Evolutionary conservation across 2,797 vertebrate genomes (phyloP), one percentile per base, ranked within the genome.

Genomic region (Myotis planiceps): DNA sequence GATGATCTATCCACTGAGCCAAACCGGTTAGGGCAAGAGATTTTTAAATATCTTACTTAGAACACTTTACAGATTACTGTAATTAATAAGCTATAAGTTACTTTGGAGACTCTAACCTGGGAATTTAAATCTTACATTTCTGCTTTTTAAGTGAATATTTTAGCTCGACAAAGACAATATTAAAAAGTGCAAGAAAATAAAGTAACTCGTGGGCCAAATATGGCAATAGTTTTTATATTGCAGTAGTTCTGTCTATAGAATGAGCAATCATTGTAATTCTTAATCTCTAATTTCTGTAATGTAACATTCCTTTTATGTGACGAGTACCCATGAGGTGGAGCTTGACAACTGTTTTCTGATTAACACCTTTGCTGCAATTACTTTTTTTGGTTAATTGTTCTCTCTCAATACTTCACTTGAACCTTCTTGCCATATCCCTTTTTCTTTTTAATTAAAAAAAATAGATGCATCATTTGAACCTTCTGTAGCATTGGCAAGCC

Each of bases 381-480:
- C 15, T 1, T 69, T 85, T 72, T 86, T 94, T 63, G 69, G 80
- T 19, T 0, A 37, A 47, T 1, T 96, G 14, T 88, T 16, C 88
- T 97, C 69, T 63, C 60, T 79, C 15, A 69, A 55, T 78, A 37
- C 32, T 92, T 76, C 4, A 88, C 76, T 74, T 88, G 34, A 92
- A 88, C 29, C 55, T 60, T 93, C 0, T 96, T 97, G 63, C 72
- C 5, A 5, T 90, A 37, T 95, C 74, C 42, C 37, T 92, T 90
- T 96, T 76, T 92, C 55, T 95, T 96, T 97, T 71, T 69, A 39
- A 80, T 96, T 97, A 23, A 95, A 95, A 97, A 95, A 96, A 88
- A 37, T 97, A 99, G 99, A 99, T 97, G 98, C 99, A 42, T 99
- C 99, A 1, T 99, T 99, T n/a, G 99, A 99, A 93, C 99, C 99